phyloP scores from a whole-genome alignment of 1,140 invertebrate species.

The Atta cephalotes region DNA sequence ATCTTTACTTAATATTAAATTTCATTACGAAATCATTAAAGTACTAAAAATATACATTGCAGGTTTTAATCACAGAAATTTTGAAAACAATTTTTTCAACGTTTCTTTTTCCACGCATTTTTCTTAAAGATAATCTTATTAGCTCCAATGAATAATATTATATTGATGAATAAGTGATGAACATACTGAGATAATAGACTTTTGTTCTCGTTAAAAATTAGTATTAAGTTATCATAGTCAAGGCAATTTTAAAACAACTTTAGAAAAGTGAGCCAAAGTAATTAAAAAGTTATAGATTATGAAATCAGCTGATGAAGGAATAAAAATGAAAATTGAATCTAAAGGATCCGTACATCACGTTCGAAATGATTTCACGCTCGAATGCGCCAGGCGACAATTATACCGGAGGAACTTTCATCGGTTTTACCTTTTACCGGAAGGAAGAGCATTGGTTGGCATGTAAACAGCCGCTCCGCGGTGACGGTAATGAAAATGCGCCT shows the following conservation, averaged over 20 bases:
- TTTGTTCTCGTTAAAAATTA: slow-evolving; percentile 15
- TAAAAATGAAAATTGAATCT: slow-evolving; percentile 23
- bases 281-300: slow-evolving; percentile 18
- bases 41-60: not conserved
- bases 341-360: slow-evolving; percentile 3
- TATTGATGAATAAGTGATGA: not conserved
- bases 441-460: slow-evolving; percentile 8
- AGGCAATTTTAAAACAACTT: not conserved
- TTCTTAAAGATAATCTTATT: not conserved
- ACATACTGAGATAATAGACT: slow-evolving; percentile 16
- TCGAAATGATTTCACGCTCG: slow-evolving; percentile 17
- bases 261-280: not conserved
- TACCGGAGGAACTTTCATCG: slow-evolving; percentile 38
- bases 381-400: slow-evolving; percentile 25
- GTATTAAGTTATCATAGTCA: slow-evolving; percentile 5
- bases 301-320: not conserved
- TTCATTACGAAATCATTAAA: slow-evolving; percentile 21
- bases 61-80: not conserved
- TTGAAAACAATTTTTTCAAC: not conserved
- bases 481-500: slow-evolving; percentile 65
- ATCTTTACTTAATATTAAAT: slow-evolving; percentile 5
- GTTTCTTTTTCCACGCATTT: not conserved
- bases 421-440: slow-evolving; percentile 42
- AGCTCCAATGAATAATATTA: slow-evolving; percentile 7
- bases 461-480: slow-evolving; percentile 32